A percentile compares a stretch with the other conserved stretches of the same genome.
These are phyloP conservation scores for Calypte anna DNA, from an alignment of 2,113 vertebrate genomes.

Conservation along the genomic window DNA sequence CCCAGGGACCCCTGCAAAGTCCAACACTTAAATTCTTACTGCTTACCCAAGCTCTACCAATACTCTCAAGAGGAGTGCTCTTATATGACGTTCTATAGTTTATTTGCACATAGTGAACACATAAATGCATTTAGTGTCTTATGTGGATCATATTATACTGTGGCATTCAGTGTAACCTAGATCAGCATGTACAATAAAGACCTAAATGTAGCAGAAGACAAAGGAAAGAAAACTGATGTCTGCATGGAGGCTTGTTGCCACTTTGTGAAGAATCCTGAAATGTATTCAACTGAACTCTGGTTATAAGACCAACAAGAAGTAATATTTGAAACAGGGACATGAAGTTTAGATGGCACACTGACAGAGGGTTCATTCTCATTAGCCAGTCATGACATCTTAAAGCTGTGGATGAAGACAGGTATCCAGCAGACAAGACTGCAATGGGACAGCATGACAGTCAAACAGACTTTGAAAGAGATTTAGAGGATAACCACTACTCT, in stretches of 20 bases:
- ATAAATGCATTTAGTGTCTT: background rate
- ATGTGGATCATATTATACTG: background rate
- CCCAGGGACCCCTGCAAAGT: background rate
- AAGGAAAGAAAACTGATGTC: background rate
- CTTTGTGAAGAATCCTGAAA: background rate
- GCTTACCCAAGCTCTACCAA: background rate
- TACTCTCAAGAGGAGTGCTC: background rate
- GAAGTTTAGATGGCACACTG: accelerated
- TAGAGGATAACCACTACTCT: background rate
- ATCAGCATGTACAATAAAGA: background rate
- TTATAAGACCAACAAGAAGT: background rate
- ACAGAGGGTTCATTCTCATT: background rate
- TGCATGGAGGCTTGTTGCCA: background rate
- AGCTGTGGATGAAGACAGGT: background rate
- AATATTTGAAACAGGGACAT: background rate
- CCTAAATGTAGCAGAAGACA: background rate
- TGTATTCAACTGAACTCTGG: background rate
- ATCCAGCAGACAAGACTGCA: background rate
- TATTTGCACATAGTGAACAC: background rate
- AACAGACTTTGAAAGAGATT: background rate
- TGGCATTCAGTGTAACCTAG: background rate
- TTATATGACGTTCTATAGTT: background rate
- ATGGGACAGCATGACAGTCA: background rate
- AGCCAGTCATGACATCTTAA: background rate
- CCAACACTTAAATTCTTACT: background rate